Conservation (phyloP, 2,113 vertebrate species). For the Sylvia atricapilla region DNA sequence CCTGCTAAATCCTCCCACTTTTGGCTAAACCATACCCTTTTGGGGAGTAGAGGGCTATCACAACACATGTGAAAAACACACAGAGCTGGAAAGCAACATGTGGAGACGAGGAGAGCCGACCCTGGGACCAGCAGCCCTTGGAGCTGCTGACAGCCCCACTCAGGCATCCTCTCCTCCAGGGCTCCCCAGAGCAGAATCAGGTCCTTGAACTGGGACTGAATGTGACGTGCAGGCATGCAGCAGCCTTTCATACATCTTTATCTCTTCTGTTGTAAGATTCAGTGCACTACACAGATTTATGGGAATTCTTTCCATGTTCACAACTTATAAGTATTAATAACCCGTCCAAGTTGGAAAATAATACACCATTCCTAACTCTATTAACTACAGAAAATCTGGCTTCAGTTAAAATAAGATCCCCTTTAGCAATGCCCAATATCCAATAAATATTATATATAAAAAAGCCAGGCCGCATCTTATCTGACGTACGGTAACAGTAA, state of each 20-base stretch:
- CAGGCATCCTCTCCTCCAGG: background rate
- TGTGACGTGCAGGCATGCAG: background rate
- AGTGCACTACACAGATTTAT: constrained; percentile 51
- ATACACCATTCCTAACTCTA: constrained; percentile 69
- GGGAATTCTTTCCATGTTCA: constrained; percentile 68
- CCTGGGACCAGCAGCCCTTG: background rate
- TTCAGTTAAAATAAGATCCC: constrained; percentile 69
- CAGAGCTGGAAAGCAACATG: background rate
- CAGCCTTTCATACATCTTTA: constrained; percentile 51
- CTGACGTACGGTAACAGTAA: constrained; percentile 35
- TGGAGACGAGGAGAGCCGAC: background rate
- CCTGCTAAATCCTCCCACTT: background rate
- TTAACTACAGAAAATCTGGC: constrained; percentile 70
- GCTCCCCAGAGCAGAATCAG: background rate
- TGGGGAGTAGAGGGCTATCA: background rate
- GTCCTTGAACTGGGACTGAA: background rate
- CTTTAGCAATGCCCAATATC: constrained; percentile 60
- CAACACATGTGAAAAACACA: background rate
- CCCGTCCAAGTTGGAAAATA: constrained; percentile 68
- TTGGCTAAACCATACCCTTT: background rate
- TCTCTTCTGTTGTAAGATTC: constrained; percentile 26
- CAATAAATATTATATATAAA: constrained; percentile 48
- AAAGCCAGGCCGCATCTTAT: constrained; percentile 56
- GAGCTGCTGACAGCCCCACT: background rate
- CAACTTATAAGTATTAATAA: constrained; percentile 64